A percentile compares a stretch with the other conserved stretches of the same genome.
Conservation (phyloP, 2,113 vertebrate species). For the Lichenostomus cassidix region DNA sequence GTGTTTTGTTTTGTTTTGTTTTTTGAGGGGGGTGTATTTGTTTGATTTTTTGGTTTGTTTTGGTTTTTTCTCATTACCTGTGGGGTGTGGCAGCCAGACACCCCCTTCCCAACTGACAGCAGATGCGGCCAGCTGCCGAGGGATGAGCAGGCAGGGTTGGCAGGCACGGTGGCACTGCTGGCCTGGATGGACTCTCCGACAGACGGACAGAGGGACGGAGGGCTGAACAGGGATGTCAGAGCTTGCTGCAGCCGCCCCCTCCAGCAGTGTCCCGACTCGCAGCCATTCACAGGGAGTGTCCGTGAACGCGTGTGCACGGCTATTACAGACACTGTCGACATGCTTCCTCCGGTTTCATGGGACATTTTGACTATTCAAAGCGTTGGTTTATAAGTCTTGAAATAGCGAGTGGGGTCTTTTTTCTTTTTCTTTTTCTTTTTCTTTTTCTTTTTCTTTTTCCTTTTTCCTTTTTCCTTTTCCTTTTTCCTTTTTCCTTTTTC, state of each 20-base stretch:
- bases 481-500: accelerated
- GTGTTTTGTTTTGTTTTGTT: not conserved
- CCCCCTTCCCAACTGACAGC: not conserved
- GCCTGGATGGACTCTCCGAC: not conserved
- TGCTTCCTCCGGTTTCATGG: conserved; percentile 17
- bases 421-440: not conserved
- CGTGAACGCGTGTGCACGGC: not conserved
- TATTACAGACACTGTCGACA: not conserved
- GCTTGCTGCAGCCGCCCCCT: not conserved
- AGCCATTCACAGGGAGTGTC: not conserved
- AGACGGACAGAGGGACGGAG: not conserved
- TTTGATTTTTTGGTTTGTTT: not conserved
- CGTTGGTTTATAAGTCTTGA: not conserved
- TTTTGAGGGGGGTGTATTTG: not conserved
- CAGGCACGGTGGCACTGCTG: not conserved
- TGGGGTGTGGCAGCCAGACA: not conserved
- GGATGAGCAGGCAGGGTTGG: not conserved
- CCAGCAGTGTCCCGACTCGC: not conserved
- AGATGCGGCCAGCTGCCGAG: not conserved
- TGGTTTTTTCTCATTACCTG: not conserved
- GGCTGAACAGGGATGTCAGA: too few species aligned
- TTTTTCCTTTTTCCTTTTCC: not conserved
- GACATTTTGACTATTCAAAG: not conserved
- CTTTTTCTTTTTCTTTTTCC: not conserved
- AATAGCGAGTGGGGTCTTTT: accelerated